Evolutionary conservation across 2,113 vertebrate genomes (phyloP), one percentile per base, ranked within the genome.

Genomic region (Phalacrocorax brasilianus): DNA sequence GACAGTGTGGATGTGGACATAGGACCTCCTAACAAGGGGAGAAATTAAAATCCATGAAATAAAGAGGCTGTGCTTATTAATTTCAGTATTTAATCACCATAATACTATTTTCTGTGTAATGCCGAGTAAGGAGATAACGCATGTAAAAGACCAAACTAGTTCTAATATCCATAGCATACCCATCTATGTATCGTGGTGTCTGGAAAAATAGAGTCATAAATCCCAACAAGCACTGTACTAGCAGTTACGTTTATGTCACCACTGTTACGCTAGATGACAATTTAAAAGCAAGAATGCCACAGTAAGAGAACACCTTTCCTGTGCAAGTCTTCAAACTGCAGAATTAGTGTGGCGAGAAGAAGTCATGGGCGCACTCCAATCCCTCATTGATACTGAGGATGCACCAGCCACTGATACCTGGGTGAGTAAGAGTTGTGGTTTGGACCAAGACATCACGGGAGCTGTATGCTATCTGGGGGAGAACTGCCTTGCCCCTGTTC

Each of bases 261-360:
- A 11, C 32, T 63, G 4, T 21, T 11, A 47, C 0, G 5, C 52
- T 44, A 0, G 3, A 38, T 12, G n/a, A 40, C n/a, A 85, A 66
- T 8, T 11, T 35, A 53, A 65, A 94, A 83, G 74, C 44, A 63
- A 16, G 12, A 74, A 52, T 8, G 52, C 5, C 61, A n/a, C 33
- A 59, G 59, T 30, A 49, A 49, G 59, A 9, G 2, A 80, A 58
- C 10, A 50, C 12, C 45, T 61, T 28, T 49, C 30, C 66, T 32
- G 8, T 8, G 33, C 47, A 78, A 52, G 59, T 14, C 67, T 35
- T 32, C 12, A 1, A 12, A 47, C 30, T 1, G 14, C 3, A 4
- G 59, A 53, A 50, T 18, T 82, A 26, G 33, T 40, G 18, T 32
- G 47, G 49, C 3, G 11, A 52, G 47, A 76, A 86, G 72, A 65